These are phyloP conservation scores for Vanacampus margaritifer DNA, from an alignment of 2,113 vertebrate genomes.

Conservation along the genomic window DNA sequence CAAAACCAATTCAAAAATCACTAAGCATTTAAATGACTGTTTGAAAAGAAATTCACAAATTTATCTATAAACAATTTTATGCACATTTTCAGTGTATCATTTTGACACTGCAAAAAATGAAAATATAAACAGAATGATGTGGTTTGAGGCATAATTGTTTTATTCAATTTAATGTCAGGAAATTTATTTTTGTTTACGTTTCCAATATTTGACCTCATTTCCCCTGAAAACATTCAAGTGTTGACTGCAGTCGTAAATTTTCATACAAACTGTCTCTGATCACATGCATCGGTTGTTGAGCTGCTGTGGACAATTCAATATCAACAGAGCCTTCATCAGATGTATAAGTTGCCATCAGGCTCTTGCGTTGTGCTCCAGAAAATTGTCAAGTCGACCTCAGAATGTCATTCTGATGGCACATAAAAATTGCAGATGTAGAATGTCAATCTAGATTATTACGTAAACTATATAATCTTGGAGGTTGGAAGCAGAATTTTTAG, in stretches of 20 bases:
- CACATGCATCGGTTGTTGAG: no score
- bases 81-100: neutral
- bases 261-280: no score
- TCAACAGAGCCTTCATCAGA: no score
- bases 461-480: neutral
- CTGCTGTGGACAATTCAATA: no score
- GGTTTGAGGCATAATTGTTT: neutral
- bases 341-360: no score
- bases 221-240: no score
- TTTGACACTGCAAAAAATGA: neutral
- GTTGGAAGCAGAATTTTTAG: neutral
- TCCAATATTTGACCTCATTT: no score
- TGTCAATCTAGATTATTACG: neutral
- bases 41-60: neutral
- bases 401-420: no score
- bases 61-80: neutral
- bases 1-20: neutral
- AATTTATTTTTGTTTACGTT: no score
- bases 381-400: no score
- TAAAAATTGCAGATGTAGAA: neutral
- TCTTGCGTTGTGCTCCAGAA: no score
- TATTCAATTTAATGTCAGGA: neutral
- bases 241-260: no score
- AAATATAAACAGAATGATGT: neutral
- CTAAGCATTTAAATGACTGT: conserved; percentile 1